A percentile compares a stretch with the other conserved stretches of the same genome.
phyloP scores from a whole-genome alignment of 2,113 vertebrate genomes.

The Oreochromis niloticus region DNA sequence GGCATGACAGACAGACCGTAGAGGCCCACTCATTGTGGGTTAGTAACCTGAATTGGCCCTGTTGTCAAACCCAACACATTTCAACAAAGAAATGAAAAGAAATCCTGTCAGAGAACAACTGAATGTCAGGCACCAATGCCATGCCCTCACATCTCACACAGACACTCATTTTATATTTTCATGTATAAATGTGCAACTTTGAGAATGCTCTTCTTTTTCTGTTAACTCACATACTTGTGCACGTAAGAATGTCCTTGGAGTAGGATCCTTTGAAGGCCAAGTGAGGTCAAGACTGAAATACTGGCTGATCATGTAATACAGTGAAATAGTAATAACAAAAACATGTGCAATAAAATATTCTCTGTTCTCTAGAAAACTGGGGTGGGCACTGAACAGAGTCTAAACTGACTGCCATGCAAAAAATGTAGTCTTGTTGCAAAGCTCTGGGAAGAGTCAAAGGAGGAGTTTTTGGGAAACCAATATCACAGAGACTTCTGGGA shows the following conservation, averaged over 20 bases:
- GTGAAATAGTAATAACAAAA: background rate
- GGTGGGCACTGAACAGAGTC: background rate
- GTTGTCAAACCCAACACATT: conserved; percentile 13
- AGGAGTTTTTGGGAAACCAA: background rate
- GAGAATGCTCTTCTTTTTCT: background rate
- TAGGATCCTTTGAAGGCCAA: background rate
- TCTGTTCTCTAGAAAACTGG: background rate
- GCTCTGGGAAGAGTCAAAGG: background rate
- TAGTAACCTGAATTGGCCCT: conserved; percentile 2
- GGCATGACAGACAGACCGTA: background rate
- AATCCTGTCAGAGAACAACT: background rate
- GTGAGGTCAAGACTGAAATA: background rate
- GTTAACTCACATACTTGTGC: background rate
- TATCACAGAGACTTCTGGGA: background rate
- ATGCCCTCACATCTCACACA: background rate
- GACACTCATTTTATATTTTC: background rate
- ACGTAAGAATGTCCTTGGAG: background rate
- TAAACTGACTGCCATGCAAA: background rate
- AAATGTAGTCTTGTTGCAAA: background rate
- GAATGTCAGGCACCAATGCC: background rate
- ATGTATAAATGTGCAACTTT: background rate
- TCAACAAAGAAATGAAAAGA: background rate
- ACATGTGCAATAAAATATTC: background rate
- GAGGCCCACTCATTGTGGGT: background rate
- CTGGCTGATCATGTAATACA: too few relatives aligned